Percentiles rank a stretch among this genome's conserved stretches.
Conservation (phyloP, 2,888 invertebrate genomes). For the Esperia sulphurella region DNA sequence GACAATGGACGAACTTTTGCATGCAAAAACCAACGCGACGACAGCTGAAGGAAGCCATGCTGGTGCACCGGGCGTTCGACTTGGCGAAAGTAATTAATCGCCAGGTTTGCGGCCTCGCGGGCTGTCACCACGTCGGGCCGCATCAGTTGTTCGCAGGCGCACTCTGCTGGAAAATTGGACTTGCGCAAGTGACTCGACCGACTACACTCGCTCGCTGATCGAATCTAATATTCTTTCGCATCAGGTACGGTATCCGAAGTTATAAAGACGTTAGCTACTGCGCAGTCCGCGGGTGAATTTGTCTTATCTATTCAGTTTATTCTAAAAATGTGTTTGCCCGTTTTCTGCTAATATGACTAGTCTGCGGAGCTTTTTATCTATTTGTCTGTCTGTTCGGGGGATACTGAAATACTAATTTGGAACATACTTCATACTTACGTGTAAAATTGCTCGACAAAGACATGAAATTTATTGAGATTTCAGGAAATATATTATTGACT, state of each 20-base stretch:
- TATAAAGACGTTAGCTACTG: no score
- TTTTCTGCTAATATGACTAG: neutral
- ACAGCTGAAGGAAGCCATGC: slow-evolving; percentile 63
- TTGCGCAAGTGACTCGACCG: slow-evolving; percentile 48
- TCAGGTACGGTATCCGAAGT: neutral
- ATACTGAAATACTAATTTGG: no score
- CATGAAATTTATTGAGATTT: no score
- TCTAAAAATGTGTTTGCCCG: neutral
- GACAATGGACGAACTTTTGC: slow-evolving; percentile 8
- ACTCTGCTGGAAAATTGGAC: slow-evolving; percentile 70
- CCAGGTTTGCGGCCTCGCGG: slow-evolving; percentile 31
- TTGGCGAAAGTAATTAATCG: slow-evolving; percentile 66
- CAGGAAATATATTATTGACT: no score
- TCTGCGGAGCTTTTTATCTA: no score
- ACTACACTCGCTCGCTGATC: slow-evolving; percentile 38
- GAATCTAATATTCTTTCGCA: neutral
- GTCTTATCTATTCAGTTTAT: neutral
- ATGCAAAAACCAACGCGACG: slow-evolving; percentile 50
- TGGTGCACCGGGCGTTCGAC: slow-evolving; percentile 36
- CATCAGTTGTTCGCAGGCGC: slow-evolving; percentile 55
- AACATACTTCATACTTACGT: no score
- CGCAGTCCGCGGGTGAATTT: neutral
- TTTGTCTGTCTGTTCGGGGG: no score
- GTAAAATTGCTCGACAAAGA: no score
- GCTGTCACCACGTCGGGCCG: slow-evolving; percentile 68